A percentile compares a stretch with the other conserved stretches of the same genome.
Evolutionary conservation across 1,140 invertebrate species (phyloP).

Genomic region (Neelides sp.): DNA sequence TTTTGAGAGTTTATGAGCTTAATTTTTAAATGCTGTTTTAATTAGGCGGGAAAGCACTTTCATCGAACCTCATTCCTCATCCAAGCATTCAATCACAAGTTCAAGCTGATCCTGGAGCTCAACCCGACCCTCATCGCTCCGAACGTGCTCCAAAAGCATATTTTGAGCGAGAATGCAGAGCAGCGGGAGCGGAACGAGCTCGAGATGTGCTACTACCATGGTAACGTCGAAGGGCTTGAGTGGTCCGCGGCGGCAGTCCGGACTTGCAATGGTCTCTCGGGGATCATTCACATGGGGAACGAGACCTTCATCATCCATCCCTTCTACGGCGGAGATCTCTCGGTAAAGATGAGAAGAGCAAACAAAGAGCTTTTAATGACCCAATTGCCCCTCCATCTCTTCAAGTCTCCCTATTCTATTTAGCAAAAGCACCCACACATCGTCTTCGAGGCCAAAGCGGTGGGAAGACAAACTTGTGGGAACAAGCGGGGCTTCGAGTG

Average conservation of each 20-base stretch:
- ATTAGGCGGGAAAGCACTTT: slow-evolving; percentile 80
- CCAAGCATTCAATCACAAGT: slow-evolving; percentile 91
- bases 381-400: background rate
- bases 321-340: slow-evolving; percentile 86
- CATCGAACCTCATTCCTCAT: slow-evolving; percentile 85
- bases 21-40: no score
- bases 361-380: background rate
- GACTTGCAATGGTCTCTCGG: slow-evolving; percentile 91
- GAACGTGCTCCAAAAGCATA: slow-evolving; percentile 27
- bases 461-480: slow-evolving; percentile 74
- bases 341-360: no score
- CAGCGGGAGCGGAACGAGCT: slow-evolving; percentile 27
- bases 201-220: slow-evolving; percentile 75
- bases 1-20: no score
- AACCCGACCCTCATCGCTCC: slow-evolving; percentile 50
- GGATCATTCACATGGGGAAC: slow-evolving; percentile 79
- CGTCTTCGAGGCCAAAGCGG: slow-evolving; percentile 79
- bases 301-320: slow-evolving; percentile 95
- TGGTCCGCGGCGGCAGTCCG: slow-evolving; percentile 91
- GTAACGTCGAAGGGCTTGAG: slow-evolving; percentile 85
- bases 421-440: slow-evolving; percentile 90
- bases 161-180: slow-evolving; percentile 21
- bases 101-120: slow-evolving; percentile 85
- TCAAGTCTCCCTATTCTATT: background rate
- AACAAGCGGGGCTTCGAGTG: slow-evolving; percentile 64